Percentiles rank a stretch among this genome's conserved stretches.
phyloP scores from a whole-genome alignment of 2,797 vertebrate species.

The Spinus olivaceus region DNA sequence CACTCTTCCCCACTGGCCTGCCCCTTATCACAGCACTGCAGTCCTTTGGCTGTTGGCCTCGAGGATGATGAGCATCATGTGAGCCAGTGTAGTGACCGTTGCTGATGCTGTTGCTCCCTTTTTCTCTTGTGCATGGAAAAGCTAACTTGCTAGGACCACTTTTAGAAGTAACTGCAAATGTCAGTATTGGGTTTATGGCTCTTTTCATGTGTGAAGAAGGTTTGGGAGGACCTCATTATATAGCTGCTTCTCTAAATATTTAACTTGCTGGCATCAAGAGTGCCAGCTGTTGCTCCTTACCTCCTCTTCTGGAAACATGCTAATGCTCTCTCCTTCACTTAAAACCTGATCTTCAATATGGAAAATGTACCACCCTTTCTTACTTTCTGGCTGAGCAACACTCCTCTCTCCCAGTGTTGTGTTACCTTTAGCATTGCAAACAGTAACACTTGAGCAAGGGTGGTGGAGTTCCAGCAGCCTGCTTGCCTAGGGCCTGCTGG shows the following conservation, averaged over 20 bases:
- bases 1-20: accelerated
- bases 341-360: conserved; percentile 23
- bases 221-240: not conserved
- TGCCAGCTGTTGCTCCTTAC: not conserved
- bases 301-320: not conserved
- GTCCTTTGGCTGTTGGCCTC: not conserved
- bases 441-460: not conserved
- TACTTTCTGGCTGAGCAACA: not conserved
- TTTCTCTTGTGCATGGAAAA: accelerated
- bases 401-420: not conserved
- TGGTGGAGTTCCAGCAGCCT: not conserved
- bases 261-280: not conserved
- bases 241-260: not conserved
- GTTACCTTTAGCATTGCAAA: conserved; percentile 52
- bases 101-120: not conserved
- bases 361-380: not conserved
- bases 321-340: not conserved
- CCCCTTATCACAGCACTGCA: not conserved
- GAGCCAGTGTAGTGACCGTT: not conserved
- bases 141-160: not conserved
- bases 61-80: accelerated
- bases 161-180: not conserved
- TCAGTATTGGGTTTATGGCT: not conserved
- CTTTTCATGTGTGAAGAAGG: not conserved
- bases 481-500: not conserved